Evolutionary conservation across 2,888 invertebrate genomes (phyloP).

Genomic region (Platerodrilus igneus): DNA sequence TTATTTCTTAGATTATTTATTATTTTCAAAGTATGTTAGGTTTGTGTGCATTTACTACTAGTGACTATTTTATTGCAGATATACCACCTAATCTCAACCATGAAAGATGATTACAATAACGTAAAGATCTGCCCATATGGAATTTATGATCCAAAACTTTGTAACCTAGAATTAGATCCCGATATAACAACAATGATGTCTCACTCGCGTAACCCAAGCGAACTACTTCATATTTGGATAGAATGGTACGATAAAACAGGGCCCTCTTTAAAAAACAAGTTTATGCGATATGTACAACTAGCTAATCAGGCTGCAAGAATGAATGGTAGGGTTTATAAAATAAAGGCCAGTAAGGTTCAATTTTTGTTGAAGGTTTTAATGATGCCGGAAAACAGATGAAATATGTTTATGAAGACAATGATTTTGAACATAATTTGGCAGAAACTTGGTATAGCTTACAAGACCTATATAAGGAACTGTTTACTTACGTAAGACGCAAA

Average conservation of each 20-base stretch:
- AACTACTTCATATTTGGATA: conserved; percentile 72
- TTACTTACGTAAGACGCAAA: conserved; percentile 73
- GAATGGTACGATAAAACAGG: conserved; percentile 79
- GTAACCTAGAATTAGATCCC: conserved; percentile 58
- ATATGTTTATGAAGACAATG: conserved; percentile 65
- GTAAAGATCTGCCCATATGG: conserved; percentile 67
- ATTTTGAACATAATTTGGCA: conserved; percentile 56
- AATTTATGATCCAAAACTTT: conserved; percentile 52
- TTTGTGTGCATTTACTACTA: no score
- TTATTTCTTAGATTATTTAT: no score
- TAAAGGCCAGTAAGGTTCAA: no score
- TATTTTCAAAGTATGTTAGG: no score
- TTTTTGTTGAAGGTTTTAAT: conserved; percentile 56
- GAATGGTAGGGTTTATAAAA: conserved; percentile 55
- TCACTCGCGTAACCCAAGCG: conserved; percentile 68
- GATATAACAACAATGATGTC: conserved; percentile 64
- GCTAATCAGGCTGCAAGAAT: conserved; percentile 73
- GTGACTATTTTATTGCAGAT: no score
- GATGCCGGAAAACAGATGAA: conserved; percentile 81
- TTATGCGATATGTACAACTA: conserved; percentile 72
- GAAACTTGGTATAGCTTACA: conserved; percentile 60
- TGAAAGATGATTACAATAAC: conserved; percentile 73
- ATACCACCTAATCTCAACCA: conserved; percentile 66
- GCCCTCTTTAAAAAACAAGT: conserved; percentile 67
- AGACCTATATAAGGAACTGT: conserved; percentile 76